A percentile compares a stretch with the other conserved stretches of the same genome.
Conservation (phyloP, 2,888 invertebrate species). For the Monochamus alternatus region DNA sequence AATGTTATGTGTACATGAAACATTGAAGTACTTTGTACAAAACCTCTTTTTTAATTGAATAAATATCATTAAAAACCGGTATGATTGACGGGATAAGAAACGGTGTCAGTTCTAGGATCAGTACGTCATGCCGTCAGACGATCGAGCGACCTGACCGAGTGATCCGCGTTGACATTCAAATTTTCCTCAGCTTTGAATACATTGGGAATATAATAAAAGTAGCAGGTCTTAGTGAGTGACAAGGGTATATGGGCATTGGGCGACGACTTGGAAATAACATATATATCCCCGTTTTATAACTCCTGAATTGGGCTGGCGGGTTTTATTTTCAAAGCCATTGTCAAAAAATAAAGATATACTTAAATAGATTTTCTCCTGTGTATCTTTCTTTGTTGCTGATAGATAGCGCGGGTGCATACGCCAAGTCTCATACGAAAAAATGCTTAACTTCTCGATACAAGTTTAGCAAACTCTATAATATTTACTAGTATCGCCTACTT, state of each 20-base stretch:
- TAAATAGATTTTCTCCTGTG: constrained; percentile 56
- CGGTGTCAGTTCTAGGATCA: constrained; percentile 60
- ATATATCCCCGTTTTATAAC: constrained; percentile 59
- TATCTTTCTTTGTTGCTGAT: constrained; percentile 20
- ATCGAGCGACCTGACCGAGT: constrained; percentile 62
- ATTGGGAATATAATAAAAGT: constrained; percentile 66
- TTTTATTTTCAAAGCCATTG: constrained; percentile 61
- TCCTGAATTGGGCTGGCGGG: constrained; percentile 52
- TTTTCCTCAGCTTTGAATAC: constrained; percentile 69
- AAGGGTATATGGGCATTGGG: constrained; percentile 59
- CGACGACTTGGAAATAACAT: constrained; percentile 58
- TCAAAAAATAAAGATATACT: constrained; percentile 59
- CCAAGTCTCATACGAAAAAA: not conserved
- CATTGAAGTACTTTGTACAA: no score
- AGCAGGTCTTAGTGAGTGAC: constrained; percentile 62
- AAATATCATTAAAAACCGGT: not conserved
- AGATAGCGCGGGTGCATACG: constrained; percentile 9
- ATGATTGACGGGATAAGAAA: constrained; percentile 61
- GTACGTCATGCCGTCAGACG: constrained; percentile 60
- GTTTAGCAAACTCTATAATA: no score
- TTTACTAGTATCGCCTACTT: no score
- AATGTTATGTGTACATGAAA: no score
- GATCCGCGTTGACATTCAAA: constrained; percentile 72
- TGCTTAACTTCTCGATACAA: no score
- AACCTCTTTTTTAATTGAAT: not conserved